Conservation (phyloP, 2,888 invertebrate genomes). For the Eupithecia tripunctaria region DNA sequence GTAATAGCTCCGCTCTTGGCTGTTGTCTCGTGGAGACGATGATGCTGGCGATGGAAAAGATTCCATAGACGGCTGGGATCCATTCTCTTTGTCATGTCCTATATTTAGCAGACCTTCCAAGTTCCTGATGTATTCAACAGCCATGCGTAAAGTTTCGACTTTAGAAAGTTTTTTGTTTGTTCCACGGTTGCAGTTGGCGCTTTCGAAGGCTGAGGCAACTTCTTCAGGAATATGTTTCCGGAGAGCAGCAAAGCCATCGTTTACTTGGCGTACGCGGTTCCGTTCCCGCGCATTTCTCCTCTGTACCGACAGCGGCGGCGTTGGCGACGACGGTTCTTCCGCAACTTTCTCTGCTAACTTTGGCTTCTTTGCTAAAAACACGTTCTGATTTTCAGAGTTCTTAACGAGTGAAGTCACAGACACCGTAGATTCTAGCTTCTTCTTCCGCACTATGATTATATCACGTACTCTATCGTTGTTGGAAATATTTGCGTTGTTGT, state of each 20-base stretch:
- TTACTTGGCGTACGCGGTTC: slow-evolving; percentile 96
- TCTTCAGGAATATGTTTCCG: slow-evolving; percentile 94
- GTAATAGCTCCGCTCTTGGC: slow-evolving; percentile 69
- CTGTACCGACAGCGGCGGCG: slow-evolving; percentile 92
- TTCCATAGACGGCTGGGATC: slow-evolving; percentile 70
- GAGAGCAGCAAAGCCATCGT: slow-evolving; percentile 95
- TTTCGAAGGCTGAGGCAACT: slow-evolving; percentile 88
- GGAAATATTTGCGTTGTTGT: slow-evolving; percentile 84
- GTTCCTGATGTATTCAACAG: slow-evolving; percentile 94
- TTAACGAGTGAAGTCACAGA: slow-evolving; percentile 78
- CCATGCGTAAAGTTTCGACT: slow-evolving; percentile 95
- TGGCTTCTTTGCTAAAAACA: slow-evolving; percentile 67
- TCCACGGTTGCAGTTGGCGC: slow-evolving; percentile 87
- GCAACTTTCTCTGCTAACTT: slow-evolving; percentile 74
- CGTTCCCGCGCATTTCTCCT: slow-evolving; percentile 96
- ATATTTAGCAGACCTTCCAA: slow-evolving; percentile 90
- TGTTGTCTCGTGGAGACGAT: slow-evolving; percentile 79
- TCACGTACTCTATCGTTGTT: slow-evolving; percentile 77
- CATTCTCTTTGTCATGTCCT: slow-evolving; percentile 85
- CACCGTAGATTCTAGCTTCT: slow-evolving; percentile 73
- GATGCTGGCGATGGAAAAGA: slow-evolving; percentile 82
- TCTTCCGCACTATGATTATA: slow-evolving; percentile 84
- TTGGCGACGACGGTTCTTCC: slow-evolving; percentile 85
- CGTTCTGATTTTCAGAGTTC: slow-evolving; percentile 55
- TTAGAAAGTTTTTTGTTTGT: slow-evolving; percentile 92